Evolutionary conservation across 2,888 invertebrate species (phyloP), one percentile per base, ranked within the genome.

Genomic region (Deilephila elpenor): DNA sequence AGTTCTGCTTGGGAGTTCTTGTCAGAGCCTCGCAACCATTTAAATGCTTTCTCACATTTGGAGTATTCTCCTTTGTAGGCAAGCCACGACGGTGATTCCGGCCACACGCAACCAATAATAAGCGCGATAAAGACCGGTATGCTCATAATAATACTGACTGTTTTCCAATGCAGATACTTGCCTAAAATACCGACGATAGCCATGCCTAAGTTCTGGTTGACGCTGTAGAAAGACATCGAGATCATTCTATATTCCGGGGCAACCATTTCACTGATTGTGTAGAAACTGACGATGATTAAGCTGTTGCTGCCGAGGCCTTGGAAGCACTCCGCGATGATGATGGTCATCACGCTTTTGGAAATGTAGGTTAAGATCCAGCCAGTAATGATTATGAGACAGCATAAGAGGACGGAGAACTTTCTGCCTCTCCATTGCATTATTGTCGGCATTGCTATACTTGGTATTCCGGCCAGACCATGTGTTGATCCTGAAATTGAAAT

Each of bases 391-490:
- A 67, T 37, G 0, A 67, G 11, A 77, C 83, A 70, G n/a, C 78
- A 77, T n/a, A 79, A 75, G 1, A 70, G 75, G 72, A 79, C 82
- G 6, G 80, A 77, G 8, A 79, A 70, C 53, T 78, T 83, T 3
- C 83, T 77, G 11, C 83, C 83, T 70, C 67, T 74, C 76, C 77
- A 76, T 71, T 83, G 83, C 83, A 83, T 83, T 20, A 83, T 56
- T 0, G 76, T 51, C 1, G 80, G 81, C 76, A 83, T 78, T 5
- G 80, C 37, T 7, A 82, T 74, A 61, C 81, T 81, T 7, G 81
- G 81, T 53, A 82, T 79, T 5, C 83, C 83, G 11, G 80, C 82
- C 0, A 83, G 61, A 6, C 83, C 83, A 59, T 83, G 79, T 0
- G 80, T 76, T 0, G 82, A 82, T 19, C 79, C 82, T 82, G 79